These are phyloP conservation scores for Zeugodacus cucurbitae DNA, from an alignment of 1,140 invertebrate species.

Conservation along the genomic window DNA sequence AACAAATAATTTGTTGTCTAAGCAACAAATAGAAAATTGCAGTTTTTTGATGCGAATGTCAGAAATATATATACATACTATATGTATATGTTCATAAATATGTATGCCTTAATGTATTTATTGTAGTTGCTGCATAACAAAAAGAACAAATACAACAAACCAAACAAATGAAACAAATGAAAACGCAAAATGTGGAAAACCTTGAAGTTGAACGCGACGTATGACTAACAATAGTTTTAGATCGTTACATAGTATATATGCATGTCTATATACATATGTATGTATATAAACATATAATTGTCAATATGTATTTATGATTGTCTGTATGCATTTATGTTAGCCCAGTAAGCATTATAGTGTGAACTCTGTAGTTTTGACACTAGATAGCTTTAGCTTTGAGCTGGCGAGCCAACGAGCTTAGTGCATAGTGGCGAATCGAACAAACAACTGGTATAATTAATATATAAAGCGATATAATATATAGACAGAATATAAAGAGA, in stretches of 20 bases:
- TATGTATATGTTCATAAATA: too few species aligned
- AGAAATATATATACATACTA: neutral
- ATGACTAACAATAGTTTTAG: slow-evolving; percentile 16
- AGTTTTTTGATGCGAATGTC: neutral
- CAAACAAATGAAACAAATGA: neutral
- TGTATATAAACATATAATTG: neutral
- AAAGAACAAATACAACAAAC: neutral
- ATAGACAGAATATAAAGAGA: too few species aligned
- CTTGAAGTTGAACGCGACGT: slow-evolving; percentile 16
- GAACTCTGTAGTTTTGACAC: too few species aligned
- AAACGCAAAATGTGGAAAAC: slow-evolving; percentile 31
- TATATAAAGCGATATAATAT: too few species aligned
- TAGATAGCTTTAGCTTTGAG: too few species aligned
- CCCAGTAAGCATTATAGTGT: neutral
- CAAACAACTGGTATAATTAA: too few species aligned
- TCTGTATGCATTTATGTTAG: neutral
- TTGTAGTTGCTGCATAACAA: neutral
- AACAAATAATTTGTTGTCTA: neutral
- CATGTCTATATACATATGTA: neutral
- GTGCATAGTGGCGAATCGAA: too few species aligned
- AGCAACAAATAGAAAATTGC: neutral
- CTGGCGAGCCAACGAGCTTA: too few species aligned
- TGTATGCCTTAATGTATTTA: too few species aligned
- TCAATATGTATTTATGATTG: neutral
- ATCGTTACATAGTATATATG: neutral